Base-by-base conservation (phyloP, 2,888 invertebrate species). In the Drosophila cracens region DNA sequence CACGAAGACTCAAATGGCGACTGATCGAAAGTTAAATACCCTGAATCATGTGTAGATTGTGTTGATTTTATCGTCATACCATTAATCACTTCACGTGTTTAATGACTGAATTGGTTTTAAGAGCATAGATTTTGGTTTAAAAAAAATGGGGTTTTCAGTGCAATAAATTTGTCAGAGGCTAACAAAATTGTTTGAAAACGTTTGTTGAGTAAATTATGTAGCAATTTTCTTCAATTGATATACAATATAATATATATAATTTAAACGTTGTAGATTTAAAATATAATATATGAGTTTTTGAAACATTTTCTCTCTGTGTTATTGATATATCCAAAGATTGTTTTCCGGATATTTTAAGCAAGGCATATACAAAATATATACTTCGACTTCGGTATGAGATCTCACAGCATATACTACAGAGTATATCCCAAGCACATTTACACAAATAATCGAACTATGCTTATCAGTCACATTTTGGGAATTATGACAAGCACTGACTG, bases 381-480 rank as follows among this genome's bases (percentile, higher is more conserved):
- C 33, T 13, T 34, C 11, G 13, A 48, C 48, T 25, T 43, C 52
- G 16, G 46, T 46, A 40, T 49, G 34, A 27, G 31, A 31, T 43
- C 60, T 63, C 46, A 46, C 33, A 69, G 57, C 56, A 68, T 29
- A n/a, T 38, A 46, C 7, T 31, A n/a, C 16, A 31, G 46, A 46
- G 40, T 16, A 51, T 48, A 48, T 2, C 25, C 46, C 8, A 46
- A 29, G 3, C 34, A 61, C 11, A 38, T 46, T 60, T 43, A 53
- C 38, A 46, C 13, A 43, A 63, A 51, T 70, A 68, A 59, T 79
- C 79, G 61, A 63, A 67, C 69, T 67, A 78, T 70, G 79, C 83
- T 86, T 87, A 85, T 87, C 86, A 72, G 36, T 38, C n/a, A 25
- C 8, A 36, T 33, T 76, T 69, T 56, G 68, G 61, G 53, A 67